Evolutionary conservation across 1,140 invertebrate genomes (phyloP), one percentile per base, ranked within the genome.

Genomic region (Palaemon carinicauda): DNA sequence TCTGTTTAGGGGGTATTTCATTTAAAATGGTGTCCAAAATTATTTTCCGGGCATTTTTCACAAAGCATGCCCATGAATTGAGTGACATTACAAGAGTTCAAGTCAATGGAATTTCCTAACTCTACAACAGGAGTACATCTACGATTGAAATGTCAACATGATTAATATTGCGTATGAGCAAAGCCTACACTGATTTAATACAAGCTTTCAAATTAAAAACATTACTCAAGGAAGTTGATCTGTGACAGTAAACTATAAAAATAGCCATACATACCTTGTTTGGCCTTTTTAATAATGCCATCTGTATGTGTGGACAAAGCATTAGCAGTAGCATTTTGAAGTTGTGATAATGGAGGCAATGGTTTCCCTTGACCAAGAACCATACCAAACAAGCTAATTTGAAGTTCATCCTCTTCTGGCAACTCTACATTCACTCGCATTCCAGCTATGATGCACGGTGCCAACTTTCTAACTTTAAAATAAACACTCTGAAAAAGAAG

Each of bases 371-470:
- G 82, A 1, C 86, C 83, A 15, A 89, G 54, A 14, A 89, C 71
- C 92, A 92, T 91, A 94, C 95, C 91, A 86, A 95, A 92, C 17
- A 96, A 93, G 75, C 95, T 94, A 56, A 98, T 92, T 91, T 98
- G 97, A 87, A 98, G 95, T 92, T 98, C 97, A 91, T 98, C 97
- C 77, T 95, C 94, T 91, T 97, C 96, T 0, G 96, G 96, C 85
- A 97, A 91, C 89, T 96, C 95, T 7, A 97, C 93, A 90, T 94
- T 93, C 91, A 97, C 97, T 88, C 94, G 94, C 27, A 98, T 90
- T 91, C 96, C 94, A 89, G 94, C 95, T 15, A 98, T 91, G 80
- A 95, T 95, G 91, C 96, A 97, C 0, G 97, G 97, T 41, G 95
- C 94, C 94, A 97, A 94, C 65, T 95, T 93, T 60, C 96, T 93